Evolutionary conservation across 2,113 vertebrate species (phyloP).

Genomic region (Hemiscyllium ocellatum): DNA sequence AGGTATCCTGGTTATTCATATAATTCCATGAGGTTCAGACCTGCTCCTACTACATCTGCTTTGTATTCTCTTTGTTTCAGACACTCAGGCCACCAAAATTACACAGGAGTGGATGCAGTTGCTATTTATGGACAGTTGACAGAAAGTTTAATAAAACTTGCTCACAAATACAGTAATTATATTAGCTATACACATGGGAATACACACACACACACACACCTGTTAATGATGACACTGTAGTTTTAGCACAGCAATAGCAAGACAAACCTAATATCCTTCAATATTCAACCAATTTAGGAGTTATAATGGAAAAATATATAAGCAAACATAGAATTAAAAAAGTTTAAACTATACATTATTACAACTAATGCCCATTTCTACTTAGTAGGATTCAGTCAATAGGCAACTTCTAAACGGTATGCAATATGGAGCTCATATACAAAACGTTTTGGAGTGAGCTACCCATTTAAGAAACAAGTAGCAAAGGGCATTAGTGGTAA

Average conservation of each 20-base stretch:
- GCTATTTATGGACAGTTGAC: background rate
- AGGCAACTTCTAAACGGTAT: background rate
- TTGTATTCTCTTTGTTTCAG: too few species aligned
- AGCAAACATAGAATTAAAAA: background rate
- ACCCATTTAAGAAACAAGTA: background rate
- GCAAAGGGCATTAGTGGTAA: background rate
- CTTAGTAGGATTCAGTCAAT: background rate
- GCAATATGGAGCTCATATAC: background rate
- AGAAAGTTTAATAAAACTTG: background rate
- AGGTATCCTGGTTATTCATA: too few species aligned
- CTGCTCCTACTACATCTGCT: too few species aligned
- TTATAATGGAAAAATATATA: background rate
- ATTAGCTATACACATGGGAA: background rate
- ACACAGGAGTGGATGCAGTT: too few species aligned
- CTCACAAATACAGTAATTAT: background rate
- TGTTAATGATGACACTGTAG: background rate
- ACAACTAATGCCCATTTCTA: background rate
- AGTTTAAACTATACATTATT: background rate
- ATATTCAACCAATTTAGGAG: background rate
- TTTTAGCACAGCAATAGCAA: background rate
- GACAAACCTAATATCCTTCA: background rate
- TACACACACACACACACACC: background rate
- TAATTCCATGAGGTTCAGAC: too few species aligned
- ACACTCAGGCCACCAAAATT: too few species aligned
- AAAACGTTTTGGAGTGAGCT: background rate